Percentiles rank a stretch among this genome's conserved stretches.
These are phyloP conservation scores for Pseudoips prasinana DNA, from an alignment of 2,888 invertebrate genomes.

Conservation along the genomic window DNA sequence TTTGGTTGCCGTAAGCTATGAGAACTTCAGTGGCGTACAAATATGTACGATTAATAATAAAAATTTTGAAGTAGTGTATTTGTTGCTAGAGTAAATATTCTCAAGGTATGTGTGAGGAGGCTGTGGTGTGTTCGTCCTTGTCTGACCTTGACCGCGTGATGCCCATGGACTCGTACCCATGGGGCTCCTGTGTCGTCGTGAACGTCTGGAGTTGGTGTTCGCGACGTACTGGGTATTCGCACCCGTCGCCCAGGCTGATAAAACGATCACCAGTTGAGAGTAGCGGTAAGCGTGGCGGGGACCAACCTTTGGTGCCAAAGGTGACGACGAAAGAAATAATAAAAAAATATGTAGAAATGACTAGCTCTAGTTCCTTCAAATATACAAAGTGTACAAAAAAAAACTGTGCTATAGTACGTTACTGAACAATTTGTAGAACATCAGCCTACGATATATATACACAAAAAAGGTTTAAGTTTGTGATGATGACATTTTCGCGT, in stretches of 20 bases:
- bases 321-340: no score
- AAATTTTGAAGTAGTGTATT: neutral
- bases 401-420: no score
- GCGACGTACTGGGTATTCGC: slow-evolving; percentile 90
- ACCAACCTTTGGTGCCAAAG: slow-evolving; percentile 17
- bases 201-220: slow-evolving; percentile 81
- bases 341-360: no score
- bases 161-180: slow-evolving; percentile 94
- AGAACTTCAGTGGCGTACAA: no score
- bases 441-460: no score
- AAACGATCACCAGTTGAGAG: slow-evolving; percentile 46
- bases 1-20: no score
- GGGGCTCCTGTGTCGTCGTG: slow-evolving; percentile 65
- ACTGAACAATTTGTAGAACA: no score
- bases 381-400: no score
- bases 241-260: slow-evolving; percentile 94
- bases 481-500: no score
- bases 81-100: slow-evolving; percentile 29
- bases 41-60: no score
- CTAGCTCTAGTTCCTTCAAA: no score
- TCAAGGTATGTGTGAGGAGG: slow-evolving; percentile 69
- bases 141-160: slow-evolving; percentile 92
- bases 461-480: no score
- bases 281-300: slow-evolving; percentile 30
- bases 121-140: slow-evolving; percentile 43